These are phyloP conservation scores for Tadarida brasiliensis DNA, from an alignment of 2,797 vertebrate species.

Conservation along the genomic window DNA sequence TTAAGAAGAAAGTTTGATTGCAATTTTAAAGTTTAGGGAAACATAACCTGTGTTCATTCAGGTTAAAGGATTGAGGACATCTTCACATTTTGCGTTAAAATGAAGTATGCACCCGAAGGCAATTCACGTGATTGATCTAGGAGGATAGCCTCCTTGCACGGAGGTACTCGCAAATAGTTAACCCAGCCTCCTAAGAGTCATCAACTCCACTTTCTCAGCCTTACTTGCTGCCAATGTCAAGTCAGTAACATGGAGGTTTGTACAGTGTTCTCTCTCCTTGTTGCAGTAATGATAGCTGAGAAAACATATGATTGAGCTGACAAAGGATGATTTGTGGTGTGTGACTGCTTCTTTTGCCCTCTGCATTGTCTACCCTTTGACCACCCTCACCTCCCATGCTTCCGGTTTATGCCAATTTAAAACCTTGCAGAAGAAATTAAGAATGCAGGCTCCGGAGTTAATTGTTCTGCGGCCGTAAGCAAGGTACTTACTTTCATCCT, in stretches of 20 bases:
- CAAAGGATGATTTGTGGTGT: background rate
- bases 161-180: background rate
- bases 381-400: background rate
- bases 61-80: background rate
- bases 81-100: background rate
- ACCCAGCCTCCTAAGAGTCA: background rate
- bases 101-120: background rate
- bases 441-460: background rate
- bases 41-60: background rate
- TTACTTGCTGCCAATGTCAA: background rate
- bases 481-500: background rate
- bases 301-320: background rate
- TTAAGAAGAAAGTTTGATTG: constrained; percentile 25
- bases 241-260: background rate
- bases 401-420: background rate
- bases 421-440: background rate
- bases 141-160: background rate
- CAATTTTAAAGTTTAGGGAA: background rate
- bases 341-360: background rate
- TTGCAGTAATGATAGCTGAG: background rate
- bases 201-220: background rate
- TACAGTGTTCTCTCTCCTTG: background rate
- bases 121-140: background rate
- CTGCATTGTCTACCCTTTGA: background rate
- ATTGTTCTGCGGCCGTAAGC: background rate